Evolutionary conservation across 92 coral and sea anemone species (phyloP), one percentile per base, ranked within the genome.

Genomic region (Meandrina meandrites): DNA sequence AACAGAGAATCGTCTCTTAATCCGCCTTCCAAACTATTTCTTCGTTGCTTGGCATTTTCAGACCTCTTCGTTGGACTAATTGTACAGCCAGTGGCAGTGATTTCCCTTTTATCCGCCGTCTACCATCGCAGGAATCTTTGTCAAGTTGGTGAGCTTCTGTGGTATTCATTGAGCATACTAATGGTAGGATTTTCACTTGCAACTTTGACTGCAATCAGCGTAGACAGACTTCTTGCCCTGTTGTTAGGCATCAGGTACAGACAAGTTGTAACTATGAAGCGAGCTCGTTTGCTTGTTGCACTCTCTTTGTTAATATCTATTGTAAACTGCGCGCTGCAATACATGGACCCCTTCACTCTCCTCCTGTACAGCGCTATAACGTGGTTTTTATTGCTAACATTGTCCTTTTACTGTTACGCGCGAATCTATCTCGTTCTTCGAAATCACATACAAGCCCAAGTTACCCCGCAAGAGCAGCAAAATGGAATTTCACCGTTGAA

Each of bases 51-150:
- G 36, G 90, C 90, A 31, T 69, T 87, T 37, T 87, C 90, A 30
- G 90, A 87, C 37, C 74, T 87, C 45, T 70, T 30, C 16, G 90
- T 87, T 72, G 90, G 90, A 22, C 79, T 87, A 17, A 18, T 87
- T 54, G 86, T 56, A 3, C 90, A 87, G 28, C 80, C 86, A n/a
- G 50, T 79, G 17, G 27, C 48, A 35, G 76, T 36, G 0, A 10
- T 34, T 71, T 71, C 76, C 7, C 42, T 71, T 71, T 36, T 34
- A 4, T 22, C 42, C 12, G 76, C 42, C 42, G 21, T 31, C 76
- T 32, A 32, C 42, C 42, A 71, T 32, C 76, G 42, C 21, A 34
- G 76, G 76, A 7, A 30, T 15, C n/a, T 32, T 32, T 71, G 76
- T 32, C 45, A 24, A 18, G 11, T 71, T 21, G 3, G 22, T 2